Evolutionary conservation across 2,797 vertebrate genomes (phyloP).

Genomic region (Gymnothorax javanicus): DNA sequence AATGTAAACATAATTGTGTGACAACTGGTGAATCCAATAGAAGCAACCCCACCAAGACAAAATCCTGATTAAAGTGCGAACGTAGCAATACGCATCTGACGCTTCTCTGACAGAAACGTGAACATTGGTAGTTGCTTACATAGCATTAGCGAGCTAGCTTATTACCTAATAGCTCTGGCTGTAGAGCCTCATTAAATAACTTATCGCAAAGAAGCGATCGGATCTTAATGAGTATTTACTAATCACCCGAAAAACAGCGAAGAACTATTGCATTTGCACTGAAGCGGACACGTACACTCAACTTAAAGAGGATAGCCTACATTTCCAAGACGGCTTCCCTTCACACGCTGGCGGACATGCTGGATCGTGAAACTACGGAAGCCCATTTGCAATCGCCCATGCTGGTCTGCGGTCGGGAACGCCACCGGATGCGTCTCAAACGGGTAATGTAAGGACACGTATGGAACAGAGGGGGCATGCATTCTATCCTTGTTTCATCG

Average conservation of each 20-base stretch:
- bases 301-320: not conserved
- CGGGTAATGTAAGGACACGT: conserved; percentile 55
- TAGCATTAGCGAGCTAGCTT: not conserved
- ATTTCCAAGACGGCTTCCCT: not conserved
- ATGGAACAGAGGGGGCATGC: conserved; percentile 41
- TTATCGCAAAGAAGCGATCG: not conserved
- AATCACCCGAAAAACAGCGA: too few relatives aligned
- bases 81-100: not conserved
- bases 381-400: conserved; percentile 10
- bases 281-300: not conserved
- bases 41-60: not conserved
- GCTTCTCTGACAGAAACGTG: too few relatives aligned
- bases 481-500: conserved; percentile 21
- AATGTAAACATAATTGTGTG: not conserved
- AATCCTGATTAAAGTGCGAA: not conserved
- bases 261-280: not conserved
- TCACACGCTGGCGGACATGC: conserved; percentile 30
- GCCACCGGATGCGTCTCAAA: conserved; percentile 18
- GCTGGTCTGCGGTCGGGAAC: not conserved
- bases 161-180: not conserved
- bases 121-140: not conserved
- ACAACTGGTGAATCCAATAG: not conserved
- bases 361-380: conserved; percentile 58
- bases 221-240: too few relatives aligned
- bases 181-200: not conserved